These are phyloP conservation scores for Megalopta genalis DNA, from an alignment of 1,140 invertebrate species.

Conservation along the genomic window DNA sequence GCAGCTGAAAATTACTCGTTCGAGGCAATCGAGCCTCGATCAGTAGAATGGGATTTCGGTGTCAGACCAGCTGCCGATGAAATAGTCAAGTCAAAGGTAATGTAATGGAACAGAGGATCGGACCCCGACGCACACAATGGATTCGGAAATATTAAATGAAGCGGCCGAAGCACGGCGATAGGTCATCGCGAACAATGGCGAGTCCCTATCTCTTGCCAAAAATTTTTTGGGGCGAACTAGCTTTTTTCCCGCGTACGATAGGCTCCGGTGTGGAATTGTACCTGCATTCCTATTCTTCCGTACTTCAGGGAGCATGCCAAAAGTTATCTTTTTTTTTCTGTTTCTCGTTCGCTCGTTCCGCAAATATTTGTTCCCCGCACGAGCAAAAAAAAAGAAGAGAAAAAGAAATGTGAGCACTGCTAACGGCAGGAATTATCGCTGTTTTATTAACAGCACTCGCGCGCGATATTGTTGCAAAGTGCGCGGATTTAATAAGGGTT, in stretches of 20 bases:
- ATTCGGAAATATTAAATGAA: slow-evolving; percentile 19
- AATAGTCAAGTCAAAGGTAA: not conserved
- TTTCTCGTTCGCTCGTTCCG: not conserved
- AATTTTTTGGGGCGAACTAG: slow-evolving; percentile 7
- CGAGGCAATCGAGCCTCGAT: too few relatives aligned
- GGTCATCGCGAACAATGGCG: slow-evolving; percentile 1
- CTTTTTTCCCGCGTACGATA: not conserved
- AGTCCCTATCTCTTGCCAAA: not conserved
- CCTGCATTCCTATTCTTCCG: slow-evolving; percentile 19
- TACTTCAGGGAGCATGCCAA: not conserved
- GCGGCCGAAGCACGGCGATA: not conserved
- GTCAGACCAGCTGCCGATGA: not conserved
- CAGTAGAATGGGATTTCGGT: not conserved
- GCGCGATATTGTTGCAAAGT: not conserved
- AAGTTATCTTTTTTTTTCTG: not conserved
- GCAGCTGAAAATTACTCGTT: not conserved
- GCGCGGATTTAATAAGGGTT: not conserved
- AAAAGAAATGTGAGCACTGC: too few relatives aligned
- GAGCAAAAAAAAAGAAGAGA: too few relatives aligned
- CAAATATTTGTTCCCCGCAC: not conserved
- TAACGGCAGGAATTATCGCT: not conserved
- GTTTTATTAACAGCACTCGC: not conserved
- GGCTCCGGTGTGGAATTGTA: slow-evolving; percentile 14
- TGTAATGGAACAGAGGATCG: not conserved
- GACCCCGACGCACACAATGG: not conserved